Conservation (phyloP, 2,113 vertebrate genomes). For the Sebastes fasciatus region DNA sequence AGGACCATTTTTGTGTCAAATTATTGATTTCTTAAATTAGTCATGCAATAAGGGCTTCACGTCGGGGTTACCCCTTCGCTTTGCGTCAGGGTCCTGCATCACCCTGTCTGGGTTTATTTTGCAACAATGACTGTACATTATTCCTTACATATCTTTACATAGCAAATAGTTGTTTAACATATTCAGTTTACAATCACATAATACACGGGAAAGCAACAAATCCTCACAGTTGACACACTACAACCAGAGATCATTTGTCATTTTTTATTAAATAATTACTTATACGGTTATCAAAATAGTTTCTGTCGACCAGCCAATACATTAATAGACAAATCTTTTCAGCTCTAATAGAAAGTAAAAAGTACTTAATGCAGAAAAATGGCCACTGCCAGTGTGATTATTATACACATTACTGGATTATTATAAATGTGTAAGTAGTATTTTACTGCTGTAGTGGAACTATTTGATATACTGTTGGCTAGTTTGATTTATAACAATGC, state of each 20-base stretch:
- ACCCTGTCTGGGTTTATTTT: too few species aligned
- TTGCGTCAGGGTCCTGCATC: too few species aligned
- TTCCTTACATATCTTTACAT: too few species aligned
- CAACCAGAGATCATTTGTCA: background rate
- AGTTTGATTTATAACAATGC: background rate
- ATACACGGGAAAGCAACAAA: background rate
- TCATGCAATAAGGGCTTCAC: too few species aligned
- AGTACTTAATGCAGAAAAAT: background rate
- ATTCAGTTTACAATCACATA: background rate
- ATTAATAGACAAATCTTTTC: background rate
- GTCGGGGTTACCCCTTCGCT: too few species aligned
- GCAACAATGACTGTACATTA: too few species aligned
- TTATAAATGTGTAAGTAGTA: background rate
- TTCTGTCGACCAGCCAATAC: background rate
- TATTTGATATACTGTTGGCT: background rate
- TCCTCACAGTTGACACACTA: background rate
- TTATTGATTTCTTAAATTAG: too few species aligned
- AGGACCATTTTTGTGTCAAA: too few species aligned
- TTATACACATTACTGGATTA: background rate
- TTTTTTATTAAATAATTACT: background rate
- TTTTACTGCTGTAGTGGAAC: background rate
- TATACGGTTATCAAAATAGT: background rate
- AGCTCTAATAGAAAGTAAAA: background rate
- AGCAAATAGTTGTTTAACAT: background rate
- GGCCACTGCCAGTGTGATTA: background rate